These are phyloP conservation scores for Salarias fasciatus DNA, from an alignment of 2,797 vertebrate genomes.

Conservation along the genomic window DNA sequence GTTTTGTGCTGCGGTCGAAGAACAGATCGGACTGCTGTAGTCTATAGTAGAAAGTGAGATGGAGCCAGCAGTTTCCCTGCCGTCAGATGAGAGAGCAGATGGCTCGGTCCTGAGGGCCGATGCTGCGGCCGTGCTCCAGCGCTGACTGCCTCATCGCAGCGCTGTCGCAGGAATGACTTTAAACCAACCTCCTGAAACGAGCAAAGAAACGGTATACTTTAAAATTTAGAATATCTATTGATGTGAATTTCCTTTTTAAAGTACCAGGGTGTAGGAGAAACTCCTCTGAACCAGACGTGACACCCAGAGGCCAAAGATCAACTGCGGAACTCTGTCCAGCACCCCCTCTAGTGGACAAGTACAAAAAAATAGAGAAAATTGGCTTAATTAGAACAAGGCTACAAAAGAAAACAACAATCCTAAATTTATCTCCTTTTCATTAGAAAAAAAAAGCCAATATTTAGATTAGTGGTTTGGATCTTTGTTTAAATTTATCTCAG, in stretches of 20 bases:
- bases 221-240: background rate
- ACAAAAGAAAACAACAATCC: background rate
- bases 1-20: constrained; percentile 51
- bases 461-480: constrained; percentile 19
- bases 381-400: background rate
- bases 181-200: constrained; percentile 14
- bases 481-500: constrained; percentile 27
- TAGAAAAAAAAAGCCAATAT: constrained; percentile 15
- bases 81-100: constrained; percentile 75
- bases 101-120: constrained; percentile 50
- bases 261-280: background rate
- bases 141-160: background rate
- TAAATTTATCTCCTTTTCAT: constrained; percentile 15
- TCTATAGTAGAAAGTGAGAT: constrained; percentile 39
- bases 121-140: constrained; percentile 24
- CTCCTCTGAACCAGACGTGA: constrained; percentile 6
- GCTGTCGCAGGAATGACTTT: background rate
- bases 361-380: background rate
- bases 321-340: constrained; percentile 32
- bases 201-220: background rate
- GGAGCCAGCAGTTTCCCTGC: constrained; percentile 57
- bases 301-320: constrained; percentile 53
- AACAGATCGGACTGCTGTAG: constrained; percentile 39
- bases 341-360: constrained; percentile 66
- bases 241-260: background rate